These are phyloP conservation scores for Rhyacichthys aspro DNA, from an alignment of 2,797 vertebrate genomes.

Conservation along the genomic window DNA sequence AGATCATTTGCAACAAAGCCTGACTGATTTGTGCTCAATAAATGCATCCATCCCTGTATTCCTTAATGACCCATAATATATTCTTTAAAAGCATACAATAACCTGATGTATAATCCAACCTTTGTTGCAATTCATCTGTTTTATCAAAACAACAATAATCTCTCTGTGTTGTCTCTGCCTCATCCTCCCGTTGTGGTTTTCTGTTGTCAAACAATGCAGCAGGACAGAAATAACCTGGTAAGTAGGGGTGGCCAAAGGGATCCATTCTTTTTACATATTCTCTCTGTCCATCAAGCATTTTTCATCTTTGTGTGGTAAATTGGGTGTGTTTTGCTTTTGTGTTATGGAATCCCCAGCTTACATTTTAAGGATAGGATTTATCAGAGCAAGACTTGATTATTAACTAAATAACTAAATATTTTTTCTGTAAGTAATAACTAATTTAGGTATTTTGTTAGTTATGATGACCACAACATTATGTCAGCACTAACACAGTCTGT, in stretches of 20 bases:
- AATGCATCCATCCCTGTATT: constrained; percentile 4
- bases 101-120: not conserved
- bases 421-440: too few relatives aligned
- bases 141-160: constrained; percentile 77
- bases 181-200: constrained; percentile 74
- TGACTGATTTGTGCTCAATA: constrained; percentile 31
- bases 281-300: constrained; percentile 38
- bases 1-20: constrained; percentile 12
- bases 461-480: not conserved
- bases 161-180: constrained; percentile 80
- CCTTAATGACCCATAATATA: constrained; percentile 3
- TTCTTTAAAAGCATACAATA: not conserved
- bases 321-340: constrained; percentile 36
- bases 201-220: constrained; percentile 88
- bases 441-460: too few relatives aligned
- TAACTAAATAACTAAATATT: too few relatives aligned
- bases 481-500: not conserved
- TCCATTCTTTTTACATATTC: constrained; percentile 34
- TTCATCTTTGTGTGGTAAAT: constrained; percentile 41
- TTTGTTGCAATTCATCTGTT: constrained; percentile 52
- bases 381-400: too few relatives aligned
- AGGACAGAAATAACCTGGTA: constrained; percentile 99
- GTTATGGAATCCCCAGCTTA: constrained; percentile 3
- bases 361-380: not conserved
- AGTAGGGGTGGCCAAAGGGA: constrained; percentile 81